Evolutionary conservation across 2,888 invertebrate species (phyloP).

Genomic region (Trichopria drosophilae): DNA sequence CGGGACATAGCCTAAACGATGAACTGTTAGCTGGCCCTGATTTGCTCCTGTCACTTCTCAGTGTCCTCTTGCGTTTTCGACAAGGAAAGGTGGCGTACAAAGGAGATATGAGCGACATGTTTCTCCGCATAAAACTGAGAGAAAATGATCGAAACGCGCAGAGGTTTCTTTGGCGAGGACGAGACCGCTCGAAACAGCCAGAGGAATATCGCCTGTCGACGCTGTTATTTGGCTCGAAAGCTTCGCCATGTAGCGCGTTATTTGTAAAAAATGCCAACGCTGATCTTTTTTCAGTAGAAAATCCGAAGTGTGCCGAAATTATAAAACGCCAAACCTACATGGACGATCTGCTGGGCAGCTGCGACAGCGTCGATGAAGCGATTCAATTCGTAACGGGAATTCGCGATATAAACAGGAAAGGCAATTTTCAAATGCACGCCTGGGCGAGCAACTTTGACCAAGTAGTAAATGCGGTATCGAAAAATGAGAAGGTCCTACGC

Average conservation of each 20-base stretch:
- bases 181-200: not conserved
- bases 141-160: not conserved
- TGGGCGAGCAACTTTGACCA: too few species aligned
- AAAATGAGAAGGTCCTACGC: too few species aligned
- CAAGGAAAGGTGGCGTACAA: not conserved
- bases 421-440: too few species aligned
- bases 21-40: not conserved
- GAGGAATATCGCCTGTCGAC: not conserved
- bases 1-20: not conserved
- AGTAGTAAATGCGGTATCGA: too few species aligned
- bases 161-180: not conserved
- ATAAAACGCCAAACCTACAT: too few species aligned
- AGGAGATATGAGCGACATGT: not conserved
- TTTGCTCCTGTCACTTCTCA: not conserved
- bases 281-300: too few species aligned
- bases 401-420: too few species aligned
- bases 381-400: too few species aligned
- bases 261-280: not conserved
- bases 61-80: not conserved
- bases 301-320: too few species aligned
- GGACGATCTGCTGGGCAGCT: too few species aligned
- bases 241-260: not conserved
- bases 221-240: not conserved
- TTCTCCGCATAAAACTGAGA: not conserved
- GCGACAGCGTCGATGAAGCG: too few species aligned